These are phyloP conservation scores for Chondrilla cf. caribensis DNA, from an alignment of 37 sponge, comb jelly and placozoan genomes.

Conservation along the genomic window DNA sequence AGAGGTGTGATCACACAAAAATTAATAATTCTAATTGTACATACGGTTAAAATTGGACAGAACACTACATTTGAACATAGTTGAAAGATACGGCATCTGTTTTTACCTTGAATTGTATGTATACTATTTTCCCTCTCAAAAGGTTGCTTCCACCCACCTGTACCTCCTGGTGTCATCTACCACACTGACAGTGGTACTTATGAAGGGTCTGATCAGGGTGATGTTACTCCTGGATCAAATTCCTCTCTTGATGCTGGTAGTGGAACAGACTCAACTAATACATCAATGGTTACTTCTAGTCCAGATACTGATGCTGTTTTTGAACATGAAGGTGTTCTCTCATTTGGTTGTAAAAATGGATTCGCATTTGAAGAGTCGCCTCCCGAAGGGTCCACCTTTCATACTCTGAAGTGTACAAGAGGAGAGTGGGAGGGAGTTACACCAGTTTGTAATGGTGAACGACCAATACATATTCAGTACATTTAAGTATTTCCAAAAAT, in stretches of 20 bases:
- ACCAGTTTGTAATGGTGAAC: constrained; percentile 14
- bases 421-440: constrained; percentile 11
- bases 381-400: not conserved
- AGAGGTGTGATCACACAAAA: no score
- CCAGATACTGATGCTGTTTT: not conserved
- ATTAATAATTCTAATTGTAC: no score
- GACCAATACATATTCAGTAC: no score
- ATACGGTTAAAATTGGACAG: no score
- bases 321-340: constrained; percentile 5
- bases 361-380: not conserved
- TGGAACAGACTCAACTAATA: not conserved
- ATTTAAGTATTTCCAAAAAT: no score
- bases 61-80: no score
- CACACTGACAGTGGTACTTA: not conserved
- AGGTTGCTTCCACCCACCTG: constrained; percentile 26
- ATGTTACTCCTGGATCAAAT: no score
- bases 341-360: constrained; percentile 2
- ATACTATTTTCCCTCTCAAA: no score
- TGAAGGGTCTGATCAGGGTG: no score
- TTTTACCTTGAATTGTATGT: no score
- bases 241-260: not conserved
- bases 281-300: not conserved
- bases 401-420: constrained; percentile 9
- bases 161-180: constrained; percentile 3
- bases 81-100: no score